Conservation (phyloP, 2,797 vertebrate species). For the Knipowitschia caucasica region DNA sequence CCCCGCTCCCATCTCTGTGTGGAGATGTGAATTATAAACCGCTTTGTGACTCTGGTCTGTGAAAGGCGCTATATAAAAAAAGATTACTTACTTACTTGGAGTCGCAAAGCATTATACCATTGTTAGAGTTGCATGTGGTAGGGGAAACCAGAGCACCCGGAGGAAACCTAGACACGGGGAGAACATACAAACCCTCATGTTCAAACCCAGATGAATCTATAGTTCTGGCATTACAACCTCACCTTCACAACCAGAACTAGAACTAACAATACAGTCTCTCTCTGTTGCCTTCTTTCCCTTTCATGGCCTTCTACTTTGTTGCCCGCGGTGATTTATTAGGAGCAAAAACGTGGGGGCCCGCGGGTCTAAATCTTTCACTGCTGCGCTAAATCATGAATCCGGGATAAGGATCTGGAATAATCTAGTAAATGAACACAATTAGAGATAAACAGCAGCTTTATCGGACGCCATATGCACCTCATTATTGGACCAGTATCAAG, state of each 20-base stretch:
- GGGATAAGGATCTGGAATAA: constrained; percentile 6
- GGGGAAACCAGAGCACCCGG: too few species aligned
- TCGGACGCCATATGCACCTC: constrained; percentile 20
- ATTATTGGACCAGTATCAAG: constrained; percentile 29
- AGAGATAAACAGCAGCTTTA: constrained; percentile 27
- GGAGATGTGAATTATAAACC: too few species aligned
- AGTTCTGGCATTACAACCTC: constrained; percentile 8
- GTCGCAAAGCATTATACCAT: too few species aligned
- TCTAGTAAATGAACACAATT: constrained; percentile 13
- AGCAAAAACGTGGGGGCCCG: not conserved
- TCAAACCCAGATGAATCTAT: too few species aligned
- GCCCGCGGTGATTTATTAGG: constrained; percentile 2
- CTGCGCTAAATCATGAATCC: constrained; percentile 13
- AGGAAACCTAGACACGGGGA: too few species aligned
- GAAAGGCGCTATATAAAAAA: too few species aligned
- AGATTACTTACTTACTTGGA: too few species aligned
- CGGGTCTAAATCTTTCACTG: constrained; percentile 2
- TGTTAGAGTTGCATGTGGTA: too few species aligned
- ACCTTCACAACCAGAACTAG: not conserved
- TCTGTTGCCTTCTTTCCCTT: constrained; percentile 8
- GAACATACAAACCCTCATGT: too few species aligned
- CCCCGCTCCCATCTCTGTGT: too few species aligned
- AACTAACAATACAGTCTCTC: constrained; percentile 5
- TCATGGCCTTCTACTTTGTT: not conserved
- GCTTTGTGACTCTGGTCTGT: too few species aligned